Evolutionary conservation across 1,140 invertebrate genomes (phyloP), one percentile per base, ranked within the genome.

Genomic region (Vanessa tameamea): DNA sequence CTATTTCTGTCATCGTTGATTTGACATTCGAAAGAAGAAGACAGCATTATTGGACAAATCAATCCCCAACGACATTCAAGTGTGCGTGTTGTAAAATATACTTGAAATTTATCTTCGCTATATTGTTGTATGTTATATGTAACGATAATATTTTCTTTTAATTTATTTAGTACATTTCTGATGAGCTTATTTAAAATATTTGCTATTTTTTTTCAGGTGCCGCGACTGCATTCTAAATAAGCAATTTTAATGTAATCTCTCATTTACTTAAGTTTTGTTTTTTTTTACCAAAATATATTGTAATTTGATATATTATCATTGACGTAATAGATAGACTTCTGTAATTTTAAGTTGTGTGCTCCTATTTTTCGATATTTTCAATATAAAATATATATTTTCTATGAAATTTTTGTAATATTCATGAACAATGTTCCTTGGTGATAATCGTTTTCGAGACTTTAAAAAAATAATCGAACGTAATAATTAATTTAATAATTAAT

Each of bases 161-260:
- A 4, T 31, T 31, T 31, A 31, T 31, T 3, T 6, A 31, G 6
- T 4, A 31, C 26, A 31, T 3, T 31, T 31, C 26, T 31, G 26
- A 61, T 66, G 8, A 65, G 48, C 31, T 68, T 66, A 69, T 16
- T 53, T 31, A 69, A 61, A 31, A 1, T 31, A 48, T 14, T 37
- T 59, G 47, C 43, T 55, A 47, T 79, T 78, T 63, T 72, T 20
- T 87, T 86, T 51, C 84, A 88, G 86, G 77, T 81, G 48, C 31
- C 31, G 75, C 43, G 64, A 57, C 69, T 15, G 26, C 63, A 63
- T 15, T 68, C 5, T 66, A 43, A 74, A 61, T 20, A 78, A 78
- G 69, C 59, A 65, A 69, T 75, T 64, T 23, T 76, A 66, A 79
- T 73, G 85, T 87, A 90, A 89, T 89, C 86, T 89, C 86, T 79